Evolutionary conservation across 2,113 vertebrate genomes (phyloP).

Genomic region (Peucedramus taeniatus): DNA sequence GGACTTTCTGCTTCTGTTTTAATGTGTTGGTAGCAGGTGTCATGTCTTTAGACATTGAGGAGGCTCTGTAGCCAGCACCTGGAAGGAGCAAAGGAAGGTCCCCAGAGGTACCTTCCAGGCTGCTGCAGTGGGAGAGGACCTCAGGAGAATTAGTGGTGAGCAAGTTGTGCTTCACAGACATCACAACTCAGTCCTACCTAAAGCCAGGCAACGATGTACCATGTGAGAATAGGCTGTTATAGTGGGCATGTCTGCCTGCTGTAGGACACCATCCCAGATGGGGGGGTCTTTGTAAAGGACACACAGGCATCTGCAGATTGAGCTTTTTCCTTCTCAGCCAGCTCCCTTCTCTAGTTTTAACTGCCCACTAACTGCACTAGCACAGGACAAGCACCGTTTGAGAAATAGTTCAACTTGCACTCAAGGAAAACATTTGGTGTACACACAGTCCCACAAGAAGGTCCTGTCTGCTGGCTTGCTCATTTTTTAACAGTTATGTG

Average conservation of each 20-base stretch:
- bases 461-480: not conserved
- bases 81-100: not conserved
- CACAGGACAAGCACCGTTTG: not conserved
- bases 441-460: not conserved
- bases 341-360: constrained; percentile 24
- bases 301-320: not conserved
- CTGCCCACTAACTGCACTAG: constrained; percentile 45
- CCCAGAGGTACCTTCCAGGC: not conserved
- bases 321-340: not conserved
- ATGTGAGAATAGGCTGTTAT: not conserved
- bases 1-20: not conserved
- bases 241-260: not conserved
- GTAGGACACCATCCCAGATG: not conserved
- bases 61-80: not conserved
- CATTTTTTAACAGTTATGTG: not conserved
- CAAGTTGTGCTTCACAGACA: not conserved
- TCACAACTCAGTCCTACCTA: not conserved
- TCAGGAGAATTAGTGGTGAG: not conserved
- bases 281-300: not conserved
- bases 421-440: constrained; percentile 31
- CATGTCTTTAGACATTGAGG: not conserved
- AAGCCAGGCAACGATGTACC: rapidly evolving
- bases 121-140: not conserved
- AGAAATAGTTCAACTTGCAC: constrained; percentile 18
- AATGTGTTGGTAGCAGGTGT: not conserved